These are phyloP conservation scores for Drosophila affinis DNA, from an alignment of 2,888 invertebrate genomes.

Conservation along the genomic window DNA sequence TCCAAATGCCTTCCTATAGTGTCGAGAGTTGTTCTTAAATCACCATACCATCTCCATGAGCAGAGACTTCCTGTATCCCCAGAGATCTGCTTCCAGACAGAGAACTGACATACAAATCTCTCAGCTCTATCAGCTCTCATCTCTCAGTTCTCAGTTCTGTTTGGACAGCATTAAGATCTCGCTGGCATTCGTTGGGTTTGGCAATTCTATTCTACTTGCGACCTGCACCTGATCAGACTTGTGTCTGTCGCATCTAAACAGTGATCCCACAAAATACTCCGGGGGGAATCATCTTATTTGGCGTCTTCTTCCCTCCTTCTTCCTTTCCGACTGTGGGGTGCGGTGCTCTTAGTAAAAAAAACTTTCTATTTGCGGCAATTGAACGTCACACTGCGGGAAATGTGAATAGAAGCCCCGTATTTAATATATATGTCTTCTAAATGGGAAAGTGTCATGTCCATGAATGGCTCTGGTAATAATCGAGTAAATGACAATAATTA, in stretches of 20 bases:
- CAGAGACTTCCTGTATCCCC: slow-evolving; percentile 8
- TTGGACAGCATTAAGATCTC: slow-evolving; percentile 7
- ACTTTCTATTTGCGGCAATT: slow-evolving; percentile 47
- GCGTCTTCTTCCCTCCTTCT: not conserved
- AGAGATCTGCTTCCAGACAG: slow-evolving; percentile 18
- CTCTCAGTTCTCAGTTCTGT: not conserved
- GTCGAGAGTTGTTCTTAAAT: not conserved
- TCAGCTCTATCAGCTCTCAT: not conserved
- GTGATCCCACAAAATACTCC: slow-evolving; percentile 24
- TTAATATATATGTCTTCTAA: too few species aligned
- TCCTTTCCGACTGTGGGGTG: not conserved
- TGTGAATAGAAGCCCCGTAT: not conserved
- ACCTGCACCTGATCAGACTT: not conserved
- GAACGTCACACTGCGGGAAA: slow-evolving; percentile 33
- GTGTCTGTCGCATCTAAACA: slow-evolving; percentile 11
- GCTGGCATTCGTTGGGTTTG: slow-evolving; percentile 14
- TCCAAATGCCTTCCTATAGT: not conserved
- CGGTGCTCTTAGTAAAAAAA: slow-evolving; percentile 31
- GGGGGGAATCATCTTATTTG: slow-evolving; percentile 14
- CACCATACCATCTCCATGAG: not conserved
- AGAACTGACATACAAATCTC: slow-evolving; percentile 24
- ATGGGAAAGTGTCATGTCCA: too few species aligned
- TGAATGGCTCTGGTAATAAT: not conserved
- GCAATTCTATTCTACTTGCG: slow-evolving; percentile 1
- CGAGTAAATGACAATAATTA: not conserved